Percentiles rank a stretch among this genome's conserved stretches.
Conservation (phyloP, 2,113 vertebrate species). For the Psophia crepitans region DNA sequence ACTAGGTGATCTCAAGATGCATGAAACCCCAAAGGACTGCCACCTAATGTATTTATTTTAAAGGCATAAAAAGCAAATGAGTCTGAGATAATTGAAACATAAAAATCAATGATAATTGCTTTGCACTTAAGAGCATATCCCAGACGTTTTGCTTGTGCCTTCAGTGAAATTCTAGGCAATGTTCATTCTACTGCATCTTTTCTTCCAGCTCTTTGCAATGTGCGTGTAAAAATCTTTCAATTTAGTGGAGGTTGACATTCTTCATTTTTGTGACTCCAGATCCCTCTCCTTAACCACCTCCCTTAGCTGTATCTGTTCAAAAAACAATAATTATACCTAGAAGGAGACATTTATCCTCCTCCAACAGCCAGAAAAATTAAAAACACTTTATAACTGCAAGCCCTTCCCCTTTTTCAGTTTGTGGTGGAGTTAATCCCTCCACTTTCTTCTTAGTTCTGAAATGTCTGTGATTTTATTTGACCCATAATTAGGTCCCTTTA, state of each 20-base stretch:
- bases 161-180: not conserved
- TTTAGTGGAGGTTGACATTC: not conserved
- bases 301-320: not conserved
- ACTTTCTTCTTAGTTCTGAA: not conserved
- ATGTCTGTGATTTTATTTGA: not conserved
- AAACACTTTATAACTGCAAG: not conserved
- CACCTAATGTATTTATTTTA: not conserved
- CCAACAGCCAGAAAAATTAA: not conserved
- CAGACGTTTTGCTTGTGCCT: not conserved
- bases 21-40: not conserved
- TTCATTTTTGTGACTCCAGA: not conserved
- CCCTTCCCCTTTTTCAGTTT: not conserved
- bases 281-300: not conserved
- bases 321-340: not conserved
- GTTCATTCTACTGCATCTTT: not conserved
- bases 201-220: not conserved
- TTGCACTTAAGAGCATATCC: not conserved
- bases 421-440: not conserved
- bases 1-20: not conserved
- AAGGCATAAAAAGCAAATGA: constrained; percentile 7
- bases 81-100: constrained; percentile 27
- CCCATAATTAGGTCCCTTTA: not conserved
- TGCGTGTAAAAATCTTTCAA: not conserved
- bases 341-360: not conserved
- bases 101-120: constrained; percentile 26